Percentiles rank a stretch among this genome's conserved stretches.
Evolutionary conservation across 2,888 invertebrate genomes (phyloP).

Genomic region (Agrotis segetum): DNA sequence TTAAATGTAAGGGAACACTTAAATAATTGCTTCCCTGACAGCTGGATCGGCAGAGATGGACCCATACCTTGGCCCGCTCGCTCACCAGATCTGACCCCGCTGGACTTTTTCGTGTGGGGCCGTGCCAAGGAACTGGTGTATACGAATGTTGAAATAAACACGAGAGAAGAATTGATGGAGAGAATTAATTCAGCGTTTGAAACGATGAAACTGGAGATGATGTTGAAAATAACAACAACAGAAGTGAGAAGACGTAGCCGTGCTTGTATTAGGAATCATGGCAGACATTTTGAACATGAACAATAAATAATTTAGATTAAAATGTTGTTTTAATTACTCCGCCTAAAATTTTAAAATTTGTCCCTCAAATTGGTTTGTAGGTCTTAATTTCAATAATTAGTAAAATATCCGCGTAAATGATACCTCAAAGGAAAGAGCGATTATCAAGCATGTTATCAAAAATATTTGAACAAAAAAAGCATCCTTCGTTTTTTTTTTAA

Average conservation of each 20-base stretch:
- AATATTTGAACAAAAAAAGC: not conserved
- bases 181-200: slow-evolving; percentile 4
- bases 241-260: not conserved
- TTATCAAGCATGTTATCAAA: slow-evolving; percentile 1
- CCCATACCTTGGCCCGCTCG: slow-evolving; percentile 1
- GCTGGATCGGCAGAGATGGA: slow-evolving; percentile 4
- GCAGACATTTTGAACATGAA: not conserved
- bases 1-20: slow-evolving; percentile 1
- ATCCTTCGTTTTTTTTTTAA: not conserved
- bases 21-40: not conserved
- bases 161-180: not conserved
- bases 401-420: not conserved
- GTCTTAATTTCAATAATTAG: not conserved
- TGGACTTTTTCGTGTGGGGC: slow-evolving; percentile 9
- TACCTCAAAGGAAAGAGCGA: not conserved
- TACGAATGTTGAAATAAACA: not conserved
- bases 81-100: slow-evolving; percentile 1
- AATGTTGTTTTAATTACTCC: no score
- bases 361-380: not conserved
- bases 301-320: no score
- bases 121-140: not conserved
- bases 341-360: not conserved
- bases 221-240: slow-evolving; percentile 4
- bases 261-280: not conserved
- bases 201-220: not conserved